Evolutionary conservation across 2,888 invertebrate species (phyloP).

Genomic region (Aleiodes testaceus): DNA sequence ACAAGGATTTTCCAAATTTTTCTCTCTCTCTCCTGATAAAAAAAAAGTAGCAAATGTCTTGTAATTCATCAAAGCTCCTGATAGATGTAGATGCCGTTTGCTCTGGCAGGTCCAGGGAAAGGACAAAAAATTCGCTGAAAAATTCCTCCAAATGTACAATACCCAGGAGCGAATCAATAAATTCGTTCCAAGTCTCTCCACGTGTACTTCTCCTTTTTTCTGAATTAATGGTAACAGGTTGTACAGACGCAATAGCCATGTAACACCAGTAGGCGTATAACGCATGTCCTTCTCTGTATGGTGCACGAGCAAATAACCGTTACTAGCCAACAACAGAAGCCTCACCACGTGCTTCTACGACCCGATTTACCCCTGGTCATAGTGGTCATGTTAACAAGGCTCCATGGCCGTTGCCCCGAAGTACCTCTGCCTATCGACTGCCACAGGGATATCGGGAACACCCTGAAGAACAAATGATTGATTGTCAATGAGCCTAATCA

Average conservation of each 20-base stretch:
- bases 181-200: no score
- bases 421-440: neutral
- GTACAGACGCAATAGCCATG: slow-evolving; percentile 27
- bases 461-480: slow-evolving; percentile 19
- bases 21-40: slow-evolving; percentile 10
- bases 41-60: neutral
- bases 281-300: slow-evolving; percentile 21
- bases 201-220: neutral
- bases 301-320: slow-evolving; percentile 31
- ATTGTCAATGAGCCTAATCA: slow-evolving; percentile 20
- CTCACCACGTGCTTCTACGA: slow-evolving; percentile 10
- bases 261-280: slow-evolving; percentile 31
- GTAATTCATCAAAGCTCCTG: slow-evolving; percentile 35
- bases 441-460: slow-evolving; percentile 7
- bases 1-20: slow-evolving; percentile 23
- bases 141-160: no score
- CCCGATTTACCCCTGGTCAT: slow-evolving; percentile 27
- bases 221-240: slow-evolving; percentile 25
- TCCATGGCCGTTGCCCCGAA: slow-evolving; percentile 19
- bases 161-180: no score
- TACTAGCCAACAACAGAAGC: slow-evolving; percentile 23
- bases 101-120: no score
- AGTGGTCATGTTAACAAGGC: slow-evolving; percentile 34
- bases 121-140: no score
- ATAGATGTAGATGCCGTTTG: slow-evolving; percentile 33